Evolutionary conservation across 2,113 vertebrate genomes (phyloP).

Genomic region (Phoenicopterus ruber): DNA sequence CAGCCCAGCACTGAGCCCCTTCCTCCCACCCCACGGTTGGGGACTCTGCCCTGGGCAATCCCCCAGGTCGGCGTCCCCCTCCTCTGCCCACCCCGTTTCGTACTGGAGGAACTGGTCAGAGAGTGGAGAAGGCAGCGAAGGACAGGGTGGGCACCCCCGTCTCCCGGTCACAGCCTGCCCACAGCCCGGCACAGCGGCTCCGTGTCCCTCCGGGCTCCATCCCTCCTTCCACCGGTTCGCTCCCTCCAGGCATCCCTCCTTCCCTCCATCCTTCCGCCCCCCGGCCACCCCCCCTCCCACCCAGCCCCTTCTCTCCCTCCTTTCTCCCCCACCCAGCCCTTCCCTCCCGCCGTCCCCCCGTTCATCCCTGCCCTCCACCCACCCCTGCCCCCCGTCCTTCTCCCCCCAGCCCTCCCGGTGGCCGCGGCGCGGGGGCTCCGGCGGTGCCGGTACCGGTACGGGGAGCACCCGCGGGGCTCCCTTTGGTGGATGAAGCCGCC

Average conservation of each 20-base stretch:
- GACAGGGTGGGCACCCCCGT: neutral
- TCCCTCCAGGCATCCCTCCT: neutral
- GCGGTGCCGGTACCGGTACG: neutral
- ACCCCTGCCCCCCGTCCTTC: neutral
- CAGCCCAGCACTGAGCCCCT: neutral
- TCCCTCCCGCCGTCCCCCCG: neutral
- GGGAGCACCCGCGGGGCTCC: neutral
- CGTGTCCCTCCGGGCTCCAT: neutral
- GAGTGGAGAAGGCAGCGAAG: neutral
- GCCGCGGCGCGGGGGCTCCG: neutral
- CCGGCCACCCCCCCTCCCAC: neutral
- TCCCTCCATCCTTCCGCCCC: neutral
- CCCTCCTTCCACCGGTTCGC: neutral
- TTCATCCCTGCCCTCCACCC: neutral
- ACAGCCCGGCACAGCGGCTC: neutral
- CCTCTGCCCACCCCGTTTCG: fast-evolving
- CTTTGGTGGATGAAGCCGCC: neutral
- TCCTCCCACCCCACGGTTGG: neutral
- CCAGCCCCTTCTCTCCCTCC: neutral
- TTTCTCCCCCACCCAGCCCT: neutral
- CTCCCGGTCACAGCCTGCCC: neutral
- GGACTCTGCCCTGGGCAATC: neutral
- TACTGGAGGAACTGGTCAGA: neutral
- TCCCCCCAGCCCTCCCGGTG: neutral
- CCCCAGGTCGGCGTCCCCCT: fast-evolving